phyloP scores from a whole-genome alignment of 2,113 vertebrate genomes.

The Microcebus lehilahytsara region DNA sequence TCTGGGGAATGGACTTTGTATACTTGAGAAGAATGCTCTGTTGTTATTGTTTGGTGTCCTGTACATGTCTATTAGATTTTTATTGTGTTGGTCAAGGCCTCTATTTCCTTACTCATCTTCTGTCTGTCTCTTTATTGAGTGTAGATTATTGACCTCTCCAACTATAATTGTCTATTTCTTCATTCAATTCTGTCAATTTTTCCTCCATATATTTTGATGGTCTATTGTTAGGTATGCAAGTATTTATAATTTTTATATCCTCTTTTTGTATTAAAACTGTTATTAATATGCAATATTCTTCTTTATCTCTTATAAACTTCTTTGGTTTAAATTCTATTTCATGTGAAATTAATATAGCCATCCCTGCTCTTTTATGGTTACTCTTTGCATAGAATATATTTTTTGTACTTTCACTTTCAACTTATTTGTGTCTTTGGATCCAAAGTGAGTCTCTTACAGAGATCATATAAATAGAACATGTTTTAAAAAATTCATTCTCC shows the following conservation, averaged over 20 bases:
- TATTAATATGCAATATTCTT: background rate
- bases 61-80: background rate
- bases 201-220: background rate
- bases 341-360: background rate
- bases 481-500: background rate
- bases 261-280: background rate
- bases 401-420: background rate
- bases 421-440: background rate
- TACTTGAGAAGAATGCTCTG: background rate
- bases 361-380: background rate
- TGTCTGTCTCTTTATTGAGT: background rate
- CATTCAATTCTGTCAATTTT: background rate
- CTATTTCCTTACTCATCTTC: background rate
- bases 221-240: background rate
- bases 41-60: background rate
- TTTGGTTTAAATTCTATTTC: background rate
- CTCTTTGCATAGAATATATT: background rate
- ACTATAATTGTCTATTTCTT: background rate
- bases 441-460: background rate
- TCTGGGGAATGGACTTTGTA: background rate
- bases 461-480: background rate
- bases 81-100: background rate
- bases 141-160: background rate
- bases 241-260: background rate
- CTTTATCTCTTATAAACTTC: background rate